Evolutionary conservation across 2,797 vertebrate species (phyloP), one percentile per base, ranked within the genome.

Genomic region (Platyrinchus mystaceus): DNA sequence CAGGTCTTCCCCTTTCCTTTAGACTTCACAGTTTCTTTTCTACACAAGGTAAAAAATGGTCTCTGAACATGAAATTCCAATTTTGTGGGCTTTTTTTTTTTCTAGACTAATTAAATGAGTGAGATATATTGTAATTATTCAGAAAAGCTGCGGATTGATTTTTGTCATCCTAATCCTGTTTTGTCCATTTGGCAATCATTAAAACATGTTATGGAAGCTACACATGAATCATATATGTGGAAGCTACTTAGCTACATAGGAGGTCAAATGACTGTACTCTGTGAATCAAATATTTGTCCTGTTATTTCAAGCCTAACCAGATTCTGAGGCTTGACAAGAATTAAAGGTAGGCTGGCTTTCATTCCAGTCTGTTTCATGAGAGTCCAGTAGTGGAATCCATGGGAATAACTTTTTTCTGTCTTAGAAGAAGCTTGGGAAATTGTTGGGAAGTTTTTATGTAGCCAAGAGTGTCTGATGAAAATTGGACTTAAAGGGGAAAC

Each of bases 101-200:
- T 20, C 14, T 46, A 71, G 47, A 36, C 36, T 55, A 47, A 66
- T 84, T 53, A 74, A 83, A 89, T 30, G 16, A 79, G 12, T 44
- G 32, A 64, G 41, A 50, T 32, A 23, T 55, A 34, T 19, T 71
- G 15, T 47, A 69, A 75, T 55, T 89, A 52, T 64, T 94, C 75
- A 66, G 71, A 75, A 93, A 94, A 83, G 20, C 36, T 87, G 39
- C 44, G 62, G 56, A 62, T 60, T 52, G 14, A 14, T 81, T 80
- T 85, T 68, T 18, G 23, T 67, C 69, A n/a, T 81, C 34, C 77
- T 87, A 69, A 70, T 64, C 39, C 43, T 75, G 18, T 83, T 90
- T 80, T 39, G 20, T 50, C 46, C 60, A 27, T 44, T 83, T 87
- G 75, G 36, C 62, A 55, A 62, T 59, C 50, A 78, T 73, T 68